Evolutionary conservation across 2,888 invertebrate genomes (phyloP).

Genomic region (Lasioglossum pauxillum): DNA sequence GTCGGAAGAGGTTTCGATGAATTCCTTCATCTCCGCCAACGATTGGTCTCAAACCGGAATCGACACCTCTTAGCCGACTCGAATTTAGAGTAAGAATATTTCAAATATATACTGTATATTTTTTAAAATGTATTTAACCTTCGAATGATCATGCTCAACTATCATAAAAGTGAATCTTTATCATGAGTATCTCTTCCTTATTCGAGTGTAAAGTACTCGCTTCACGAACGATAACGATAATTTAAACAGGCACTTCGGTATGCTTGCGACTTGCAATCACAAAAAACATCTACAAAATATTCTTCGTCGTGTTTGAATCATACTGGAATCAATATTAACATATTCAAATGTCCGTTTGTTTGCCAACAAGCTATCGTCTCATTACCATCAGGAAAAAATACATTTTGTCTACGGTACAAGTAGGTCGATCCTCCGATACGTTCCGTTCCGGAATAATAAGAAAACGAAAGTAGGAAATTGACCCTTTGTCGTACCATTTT

Average conservation of each 20-base stretch:
- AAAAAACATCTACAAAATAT: not conserved
- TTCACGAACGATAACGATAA: not conserved
- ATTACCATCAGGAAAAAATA: not conserved
- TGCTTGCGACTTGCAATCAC: not conserved
- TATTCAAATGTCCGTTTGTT: not conserved
- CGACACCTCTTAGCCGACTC: not conserved
- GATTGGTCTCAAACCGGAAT: not conserved
- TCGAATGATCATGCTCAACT: not conserved
- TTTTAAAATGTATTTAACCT: not conserved
- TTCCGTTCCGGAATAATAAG: no score
- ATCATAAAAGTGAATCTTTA: not conserved
- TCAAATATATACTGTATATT: no score
- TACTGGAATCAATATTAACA: not conserved
- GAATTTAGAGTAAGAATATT: not conserved
- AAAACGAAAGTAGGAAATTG: no score
- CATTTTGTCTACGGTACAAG: not conserved
- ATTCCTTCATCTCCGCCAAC: conserved; percentile 26
- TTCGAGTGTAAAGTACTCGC: not conserved
- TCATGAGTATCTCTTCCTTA: not conserved
- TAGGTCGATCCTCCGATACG: not conserved
- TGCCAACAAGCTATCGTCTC: not conserved
- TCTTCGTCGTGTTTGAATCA: not conserved
- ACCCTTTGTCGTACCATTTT: no score
- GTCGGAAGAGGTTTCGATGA: conserved; percentile 29
- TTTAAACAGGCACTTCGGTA: not conserved